phyloP scores from a whole-genome alignment of 2,113 vertebrate species.

The Cheirogaleus medius region DNA sequence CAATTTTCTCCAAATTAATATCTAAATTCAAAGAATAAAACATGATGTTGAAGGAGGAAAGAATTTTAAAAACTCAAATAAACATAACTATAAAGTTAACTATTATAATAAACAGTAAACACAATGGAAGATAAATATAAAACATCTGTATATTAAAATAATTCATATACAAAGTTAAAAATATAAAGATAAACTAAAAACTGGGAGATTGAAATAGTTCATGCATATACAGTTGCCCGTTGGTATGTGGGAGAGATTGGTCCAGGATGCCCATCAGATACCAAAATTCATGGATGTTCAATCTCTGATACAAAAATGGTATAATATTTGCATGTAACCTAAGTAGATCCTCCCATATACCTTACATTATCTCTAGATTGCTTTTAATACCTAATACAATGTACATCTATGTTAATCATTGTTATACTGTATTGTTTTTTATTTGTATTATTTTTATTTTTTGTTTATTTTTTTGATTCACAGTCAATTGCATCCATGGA shows the following conservation, averaged over 20 bases:
- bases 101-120: neutral
- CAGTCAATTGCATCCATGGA: neutral
- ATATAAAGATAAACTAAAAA: neutral
- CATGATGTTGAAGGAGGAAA: neutral
- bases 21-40: constrained; percentile 47
- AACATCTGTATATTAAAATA: neutral
- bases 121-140: neutral
- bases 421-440: neutral
- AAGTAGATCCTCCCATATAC: neutral
- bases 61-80: neutral
- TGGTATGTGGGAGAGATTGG: neutral
- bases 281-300: neutral
- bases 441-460: neutral
- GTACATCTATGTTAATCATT: neutral
- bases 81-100: neutral
- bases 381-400: neutral
- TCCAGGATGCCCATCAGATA: neutral
- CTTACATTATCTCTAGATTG: neutral
- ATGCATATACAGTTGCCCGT: neutral
- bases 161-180: neutral
- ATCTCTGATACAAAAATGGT: neutral
- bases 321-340: neutral
- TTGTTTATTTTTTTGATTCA: neutral
- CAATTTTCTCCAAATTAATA: neutral
- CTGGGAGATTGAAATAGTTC: neutral